phyloP scores from a whole-genome alignment of 2,113 vertebrate species.

The Oplegnathus fasciatus region DNA sequence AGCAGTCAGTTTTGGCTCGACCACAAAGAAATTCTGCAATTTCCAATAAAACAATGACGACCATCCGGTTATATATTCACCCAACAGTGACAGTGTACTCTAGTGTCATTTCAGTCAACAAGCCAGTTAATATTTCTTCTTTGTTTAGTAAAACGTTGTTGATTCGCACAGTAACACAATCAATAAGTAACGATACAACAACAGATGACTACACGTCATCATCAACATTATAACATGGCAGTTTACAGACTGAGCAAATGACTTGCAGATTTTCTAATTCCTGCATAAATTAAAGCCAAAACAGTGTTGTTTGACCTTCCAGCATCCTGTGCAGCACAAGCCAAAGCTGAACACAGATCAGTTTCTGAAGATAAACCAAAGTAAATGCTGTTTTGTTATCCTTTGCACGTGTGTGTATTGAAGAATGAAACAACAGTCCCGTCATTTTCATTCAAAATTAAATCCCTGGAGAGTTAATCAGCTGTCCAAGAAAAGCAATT shows the following conservation, averaged over 20 bases:
- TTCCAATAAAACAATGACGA: neutral
- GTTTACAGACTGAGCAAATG: conserved; percentile 2
- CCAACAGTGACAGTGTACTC: neutral
- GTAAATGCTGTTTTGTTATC: neutral
- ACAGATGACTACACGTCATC: neutral
- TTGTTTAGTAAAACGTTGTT: neutral
- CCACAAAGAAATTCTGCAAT: neutral
- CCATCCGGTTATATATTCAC: neutral
- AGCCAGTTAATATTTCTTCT: neutral
- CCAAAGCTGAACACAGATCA: neutral
- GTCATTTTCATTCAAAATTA: neutral
- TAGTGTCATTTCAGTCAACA: neutral
- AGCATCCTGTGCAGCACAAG: neutral
- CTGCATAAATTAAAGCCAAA: neutral
- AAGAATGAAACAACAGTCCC: neutral
- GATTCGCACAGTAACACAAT: conserved; percentile 1
- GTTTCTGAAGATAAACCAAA: neutral
- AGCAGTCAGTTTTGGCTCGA: neutral
- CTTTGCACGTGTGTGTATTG: neutral
- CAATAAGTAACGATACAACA: neutral
- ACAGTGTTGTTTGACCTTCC: neutral
- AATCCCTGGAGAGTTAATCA: conserved; percentile 4
- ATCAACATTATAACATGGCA: neutral
- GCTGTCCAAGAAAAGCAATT: neutral
- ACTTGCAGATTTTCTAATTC: neutral